These are phyloP conservation scores for Paguma larvata DNA, from an alignment of 2,797 vertebrate genomes.

Conservation along the genomic window DNA sequence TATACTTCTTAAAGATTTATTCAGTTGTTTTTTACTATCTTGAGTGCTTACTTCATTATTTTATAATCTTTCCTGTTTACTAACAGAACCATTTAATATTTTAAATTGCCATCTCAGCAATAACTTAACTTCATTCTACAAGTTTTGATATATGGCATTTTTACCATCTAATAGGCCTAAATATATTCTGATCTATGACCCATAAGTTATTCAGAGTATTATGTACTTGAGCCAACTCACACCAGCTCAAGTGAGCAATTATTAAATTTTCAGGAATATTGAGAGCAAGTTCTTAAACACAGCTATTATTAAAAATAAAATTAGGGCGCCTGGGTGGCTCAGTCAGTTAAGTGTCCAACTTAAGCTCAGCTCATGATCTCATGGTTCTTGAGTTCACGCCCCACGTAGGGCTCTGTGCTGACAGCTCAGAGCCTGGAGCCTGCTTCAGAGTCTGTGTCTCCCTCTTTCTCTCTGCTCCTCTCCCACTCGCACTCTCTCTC, in stretches of 20 bases:
- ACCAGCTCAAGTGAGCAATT: background rate
- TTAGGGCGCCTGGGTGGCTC: too few species aligned
- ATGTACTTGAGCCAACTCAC: background rate
- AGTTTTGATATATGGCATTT: background rate
- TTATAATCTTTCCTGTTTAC: constrained; percentile 37
- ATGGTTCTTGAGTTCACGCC: too few species aligned
- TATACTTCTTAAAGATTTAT: background rate
- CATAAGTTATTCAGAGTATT: background rate
- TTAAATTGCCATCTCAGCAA: background rate
- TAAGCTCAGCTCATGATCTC: too few species aligned
- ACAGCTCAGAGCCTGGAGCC: too few species aligned
- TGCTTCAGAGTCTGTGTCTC: too few species aligned
- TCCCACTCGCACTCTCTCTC: too few species aligned
- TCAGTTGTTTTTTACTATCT: background rate
- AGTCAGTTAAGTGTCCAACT: too few species aligned
- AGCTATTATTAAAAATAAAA: constrained; percentile 38
- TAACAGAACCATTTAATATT: constrained; percentile 19
- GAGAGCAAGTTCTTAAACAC: constrained; percentile 18
- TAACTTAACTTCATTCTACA: background rate
- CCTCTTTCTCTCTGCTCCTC: too few species aligned
- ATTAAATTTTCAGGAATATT: background rate
- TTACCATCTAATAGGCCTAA: background rate
- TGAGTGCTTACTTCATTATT: background rate
- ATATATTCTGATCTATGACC: background rate
- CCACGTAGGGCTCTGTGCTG: too few species aligned